These are phyloP conservation scores for Hymenochirus boettgeri DNA, from an alignment of 2,113 vertebrate genomes.

Conservation along the genomic window DNA sequence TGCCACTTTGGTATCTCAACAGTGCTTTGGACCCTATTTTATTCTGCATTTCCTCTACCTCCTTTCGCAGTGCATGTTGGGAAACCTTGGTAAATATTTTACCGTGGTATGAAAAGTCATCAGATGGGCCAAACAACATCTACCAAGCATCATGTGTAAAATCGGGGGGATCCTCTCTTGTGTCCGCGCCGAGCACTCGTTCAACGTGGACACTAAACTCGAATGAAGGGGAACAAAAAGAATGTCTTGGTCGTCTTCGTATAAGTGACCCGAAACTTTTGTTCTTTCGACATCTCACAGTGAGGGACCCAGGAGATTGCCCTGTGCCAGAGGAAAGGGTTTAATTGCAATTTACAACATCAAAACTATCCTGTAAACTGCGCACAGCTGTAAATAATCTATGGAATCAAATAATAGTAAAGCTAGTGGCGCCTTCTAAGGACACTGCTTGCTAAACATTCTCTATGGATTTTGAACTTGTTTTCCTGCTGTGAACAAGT, in stretches of 20 bases:
- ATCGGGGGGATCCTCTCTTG: conserved; percentile 11
- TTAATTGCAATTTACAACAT: neutral
- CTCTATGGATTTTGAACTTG: no score
- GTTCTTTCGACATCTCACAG: conserved; percentile 30
- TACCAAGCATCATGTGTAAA: conserved; percentile 14
- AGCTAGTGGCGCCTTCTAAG: no score
- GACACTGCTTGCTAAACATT: no score
- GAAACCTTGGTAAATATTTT: conserved; percentile 53
- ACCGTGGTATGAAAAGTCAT: conserved; percentile 37
- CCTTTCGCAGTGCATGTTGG: conserved; percentile 63
- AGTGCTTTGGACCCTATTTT: conserved; percentile 66
- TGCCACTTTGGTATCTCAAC: conserved; percentile 70
- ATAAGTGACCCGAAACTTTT: conserved; percentile 35
- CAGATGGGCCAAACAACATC: conserved; percentile 10
- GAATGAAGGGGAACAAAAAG: conserved; percentile 33
- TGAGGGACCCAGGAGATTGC: conserved; percentile 20
- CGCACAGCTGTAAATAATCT: no score
- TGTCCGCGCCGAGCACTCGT: conserved; percentile 27
- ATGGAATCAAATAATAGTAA: no score
- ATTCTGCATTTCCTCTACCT: conserved; percentile 68
- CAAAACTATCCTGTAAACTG: neutral
- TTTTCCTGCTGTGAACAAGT: no score
- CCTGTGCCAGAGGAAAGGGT: neutral
- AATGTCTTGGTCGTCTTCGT: neutral
- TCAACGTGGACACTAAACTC: conserved; percentile 40